phyloP scores from a whole-genome alignment of 2,888 invertebrate genomes.

The Xanthia icteritia region DNA sequence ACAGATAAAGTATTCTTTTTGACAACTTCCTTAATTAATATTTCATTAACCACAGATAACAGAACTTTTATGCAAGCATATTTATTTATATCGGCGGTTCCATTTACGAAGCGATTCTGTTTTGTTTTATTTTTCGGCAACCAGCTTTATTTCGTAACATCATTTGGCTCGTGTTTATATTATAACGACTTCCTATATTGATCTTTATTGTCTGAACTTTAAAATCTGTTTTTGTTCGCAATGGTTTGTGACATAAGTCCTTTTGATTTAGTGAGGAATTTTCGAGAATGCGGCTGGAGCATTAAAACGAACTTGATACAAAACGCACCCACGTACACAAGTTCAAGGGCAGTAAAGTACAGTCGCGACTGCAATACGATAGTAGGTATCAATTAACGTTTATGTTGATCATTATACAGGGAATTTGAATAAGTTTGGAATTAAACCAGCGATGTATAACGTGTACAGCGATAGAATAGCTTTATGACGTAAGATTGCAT shows the following conservation, averaged over 20 bases:
- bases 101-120: constrained; percentile 33
- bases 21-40: neutral
- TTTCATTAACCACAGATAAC: neutral
- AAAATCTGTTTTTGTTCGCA: neutral
- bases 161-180: constrained; percentile 21
- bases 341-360: constrained; percentile 71
- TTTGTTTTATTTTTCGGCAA: constrained; percentile 62
- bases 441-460: constrained; percentile 29
- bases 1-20: neutral
- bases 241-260: neutral
- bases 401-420: constrained; percentile 16
- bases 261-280: constrained; percentile 28
- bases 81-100: constrained; percentile 16
- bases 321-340: constrained; percentile 67
- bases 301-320: constrained; percentile 69
- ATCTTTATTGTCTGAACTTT: neutral
- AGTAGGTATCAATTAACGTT: constrained; percentile 36
- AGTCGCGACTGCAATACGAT: constrained; percentile 23
- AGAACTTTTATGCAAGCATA: constrained; percentile 17
- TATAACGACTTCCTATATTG: neutral
- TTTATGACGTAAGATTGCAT: neutral
- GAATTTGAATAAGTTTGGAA: neutral
- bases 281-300: constrained; percentile 55
- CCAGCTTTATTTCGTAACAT: constrained; percentile 56
- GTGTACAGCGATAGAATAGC: neutral